Base-by-base conservation (phyloP, 2,797 vertebrate species). In the Poeciliopsis turneri region DNA sequence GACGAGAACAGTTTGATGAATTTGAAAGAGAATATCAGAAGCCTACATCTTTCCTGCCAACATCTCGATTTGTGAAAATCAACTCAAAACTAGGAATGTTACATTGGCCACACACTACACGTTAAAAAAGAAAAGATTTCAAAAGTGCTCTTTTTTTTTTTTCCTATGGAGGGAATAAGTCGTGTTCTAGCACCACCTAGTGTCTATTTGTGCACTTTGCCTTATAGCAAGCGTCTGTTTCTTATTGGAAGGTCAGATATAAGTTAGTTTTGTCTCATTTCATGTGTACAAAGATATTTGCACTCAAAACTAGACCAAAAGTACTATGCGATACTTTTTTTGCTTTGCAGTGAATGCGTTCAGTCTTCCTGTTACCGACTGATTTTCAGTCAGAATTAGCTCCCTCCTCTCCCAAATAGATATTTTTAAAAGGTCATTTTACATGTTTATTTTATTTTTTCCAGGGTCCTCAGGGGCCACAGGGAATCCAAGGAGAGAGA, bases 391-490 rank as follows among this genome's bases (percentile, higher is more conserved):
- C 33, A 13, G 55, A 59, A 13, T 57, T n/a, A 5, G 53, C n/a
- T 57, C 25, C 7, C 25, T 57, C 53, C 25, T 28, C 16, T 28
- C 15, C 57, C 6, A 64, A 30, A 64, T 64, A 16, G 6, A 9
- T 30, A 39, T 66, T 39, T 39, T 41, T 46, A n/a, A 6, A 25
- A 68, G 47, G 4, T 78, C 11, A 61, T 57, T 8, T 46, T 10
- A 28, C 33, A 7, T 74, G 1, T 80, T 80, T 74, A 4, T 85
- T 80, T 80, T 72, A 4, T 85, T 76, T 51, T 41, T 12, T 86
- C 88, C 87, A 98, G 97, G 97, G 97, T 12, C 94, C 96, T 92
- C 97, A 96, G 91, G 97, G 97, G 89, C 94, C 95, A 80, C 96
- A 97, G 90, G 97, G 97, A 72, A 77, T 95, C 84, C 95, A 94